phyloP scores from a whole-genome alignment of 1,140 invertebrate genomes.

The Mamestra configurata region DNA sequence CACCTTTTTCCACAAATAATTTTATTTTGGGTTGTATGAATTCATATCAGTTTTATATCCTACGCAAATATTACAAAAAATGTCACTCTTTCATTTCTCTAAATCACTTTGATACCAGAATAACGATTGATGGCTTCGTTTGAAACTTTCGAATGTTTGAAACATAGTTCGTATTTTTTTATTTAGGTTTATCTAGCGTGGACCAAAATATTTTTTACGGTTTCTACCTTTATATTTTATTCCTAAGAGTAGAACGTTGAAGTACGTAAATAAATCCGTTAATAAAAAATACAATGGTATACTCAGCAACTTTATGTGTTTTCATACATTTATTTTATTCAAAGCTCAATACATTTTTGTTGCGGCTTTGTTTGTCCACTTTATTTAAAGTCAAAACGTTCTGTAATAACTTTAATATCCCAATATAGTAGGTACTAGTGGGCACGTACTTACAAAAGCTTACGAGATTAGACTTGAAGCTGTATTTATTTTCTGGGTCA shows the following conservation, averaged over 20 bases:
- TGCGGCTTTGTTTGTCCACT: constrained; percentile 17
- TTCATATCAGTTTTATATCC: constrained; percentile 7
- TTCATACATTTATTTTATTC: constrained; percentile 31
- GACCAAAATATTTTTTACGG: constrained; percentile 18
- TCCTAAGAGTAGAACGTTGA: neutral
- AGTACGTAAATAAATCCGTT: constrained; percentile 3
- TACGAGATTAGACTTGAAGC: neutral
- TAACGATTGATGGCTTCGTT: constrained; percentile 14
- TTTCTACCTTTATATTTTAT: constrained; percentile 5
- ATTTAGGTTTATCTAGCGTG: neutral
- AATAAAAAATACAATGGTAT: constrained; percentile 9
- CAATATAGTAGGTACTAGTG: neutral
- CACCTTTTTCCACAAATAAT: neutral
- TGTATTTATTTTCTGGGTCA: neutral
- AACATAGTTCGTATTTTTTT: neutral
- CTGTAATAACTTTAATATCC: constrained; percentile 14
- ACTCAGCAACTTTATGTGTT: constrained; percentile 11
- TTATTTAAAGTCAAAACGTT: constrained; percentile 6
- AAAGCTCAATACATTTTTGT: constrained; percentile 30
- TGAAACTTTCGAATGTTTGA: constrained; percentile 17
- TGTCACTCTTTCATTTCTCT: constrained; percentile 4
- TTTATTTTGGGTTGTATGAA: neutral
- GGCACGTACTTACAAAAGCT: neutral
- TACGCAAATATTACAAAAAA: neutral
- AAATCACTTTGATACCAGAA: constrained; percentile 28